Conservation (phyloP, 1,140 invertebrate genomes). For the Hyphantria cunea region DNA sequence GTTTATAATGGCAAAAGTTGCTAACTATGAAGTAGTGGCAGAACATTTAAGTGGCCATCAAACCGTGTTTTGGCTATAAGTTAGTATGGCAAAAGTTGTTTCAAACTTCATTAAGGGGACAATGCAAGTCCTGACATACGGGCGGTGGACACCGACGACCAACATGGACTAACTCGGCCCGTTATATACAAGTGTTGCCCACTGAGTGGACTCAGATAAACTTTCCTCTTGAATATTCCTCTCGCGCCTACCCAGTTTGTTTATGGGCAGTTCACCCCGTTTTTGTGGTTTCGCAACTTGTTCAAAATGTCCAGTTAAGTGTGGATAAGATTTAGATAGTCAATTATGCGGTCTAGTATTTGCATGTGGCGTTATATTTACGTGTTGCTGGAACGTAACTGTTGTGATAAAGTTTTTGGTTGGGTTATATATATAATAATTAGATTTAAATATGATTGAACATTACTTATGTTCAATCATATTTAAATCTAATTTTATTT, state of each 20-base stretch:
- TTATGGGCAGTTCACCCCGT: constrained; percentile 61
- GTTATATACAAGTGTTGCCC: constrained; percentile 69
- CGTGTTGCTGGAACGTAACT: constrained; percentile 25
- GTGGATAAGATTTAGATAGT: constrained; percentile 51
- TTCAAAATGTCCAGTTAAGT: constrained; percentile 49
- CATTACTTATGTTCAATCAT: too few species aligned
- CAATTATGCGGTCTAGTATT: constrained; percentile 19
- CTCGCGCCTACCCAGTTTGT: constrained; percentile 50
- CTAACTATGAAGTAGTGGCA: constrained; percentile 45
- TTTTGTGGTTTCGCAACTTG: constrained; percentile 62
- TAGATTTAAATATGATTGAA: too few species aligned
- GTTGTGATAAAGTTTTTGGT: too few species aligned
- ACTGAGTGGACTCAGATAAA: constrained; percentile 55
- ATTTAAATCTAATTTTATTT: too few species aligned
- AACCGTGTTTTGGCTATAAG: constrained; percentile 62
- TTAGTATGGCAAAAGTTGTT: constrained; percentile 60
- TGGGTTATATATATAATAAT: too few species aligned
- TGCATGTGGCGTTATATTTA: constrained; percentile 1
- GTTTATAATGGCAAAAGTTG: constrained; percentile 60
- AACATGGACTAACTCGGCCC: constrained; percentile 49
- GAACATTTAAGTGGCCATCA: constrained; percentile 65
- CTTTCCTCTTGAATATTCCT: constrained; percentile 75
- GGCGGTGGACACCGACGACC: constrained; percentile 9
- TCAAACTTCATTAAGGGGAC: constrained; percentile 67
- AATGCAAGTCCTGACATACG: constrained; percentile 58